Evolutionary conservation across 2,113 vertebrate species (phyloP).

Genomic region (Hyperoodon ampullatus): DNA sequence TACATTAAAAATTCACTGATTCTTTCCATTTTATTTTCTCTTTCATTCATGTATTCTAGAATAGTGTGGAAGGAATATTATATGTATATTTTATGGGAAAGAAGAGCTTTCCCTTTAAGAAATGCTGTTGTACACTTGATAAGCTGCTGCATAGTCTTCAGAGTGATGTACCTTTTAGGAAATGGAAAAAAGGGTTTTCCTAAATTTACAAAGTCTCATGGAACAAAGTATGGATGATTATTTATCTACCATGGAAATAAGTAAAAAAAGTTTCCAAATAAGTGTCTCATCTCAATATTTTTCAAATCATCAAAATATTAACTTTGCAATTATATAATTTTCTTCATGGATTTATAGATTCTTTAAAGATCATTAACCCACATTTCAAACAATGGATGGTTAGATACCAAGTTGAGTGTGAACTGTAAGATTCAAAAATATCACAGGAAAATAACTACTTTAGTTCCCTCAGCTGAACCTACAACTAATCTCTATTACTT

Average conservation of each 20-base stretch:
- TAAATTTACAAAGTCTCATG: neutral
- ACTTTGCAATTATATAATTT: neutral
- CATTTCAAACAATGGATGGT: neutral
- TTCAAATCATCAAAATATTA: neutral
- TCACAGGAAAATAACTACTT: neutral
- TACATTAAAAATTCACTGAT: neutral
- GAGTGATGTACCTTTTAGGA: neutral
- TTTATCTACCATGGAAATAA: constrained; percentile 10
- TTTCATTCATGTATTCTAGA: constrained; percentile 14
- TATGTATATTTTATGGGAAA: neutral
- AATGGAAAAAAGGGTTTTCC: neutral
- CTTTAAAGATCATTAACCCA: neutral
- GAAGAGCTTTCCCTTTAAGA: constrained; percentile 2
- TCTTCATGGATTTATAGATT: neutral
- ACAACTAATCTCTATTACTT: neutral
- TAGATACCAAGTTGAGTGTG: neutral
- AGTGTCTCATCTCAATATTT: neutral
- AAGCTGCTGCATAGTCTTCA: neutral
- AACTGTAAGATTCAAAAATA: neutral
- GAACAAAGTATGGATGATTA: neutral
- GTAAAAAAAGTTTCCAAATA: neutral
- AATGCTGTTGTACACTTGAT: neutral
- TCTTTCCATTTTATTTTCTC: constrained; percentile 35
- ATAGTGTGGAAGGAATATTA: neutral
- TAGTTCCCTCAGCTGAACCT: neutral